Percentiles rank a stretch among this genome's conserved stretches.
Conservation (phyloP, 2,888 invertebrate species). For the Eristalis intricaria region DNA sequence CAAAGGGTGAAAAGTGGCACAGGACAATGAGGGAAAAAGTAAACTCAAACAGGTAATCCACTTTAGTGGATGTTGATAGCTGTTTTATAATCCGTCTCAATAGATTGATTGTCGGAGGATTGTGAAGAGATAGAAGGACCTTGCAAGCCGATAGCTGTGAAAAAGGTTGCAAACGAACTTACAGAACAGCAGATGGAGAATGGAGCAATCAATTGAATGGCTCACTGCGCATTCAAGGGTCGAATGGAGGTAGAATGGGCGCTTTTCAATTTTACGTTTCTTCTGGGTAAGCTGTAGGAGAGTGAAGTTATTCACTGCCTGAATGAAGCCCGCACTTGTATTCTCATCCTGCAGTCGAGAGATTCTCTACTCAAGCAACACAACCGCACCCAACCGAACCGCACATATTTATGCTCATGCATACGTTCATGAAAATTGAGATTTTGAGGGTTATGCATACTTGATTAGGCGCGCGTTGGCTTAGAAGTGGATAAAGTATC, state of each 20-base stretch:
- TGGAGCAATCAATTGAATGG: constrained; percentile 48
- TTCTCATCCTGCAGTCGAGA: not conserved
- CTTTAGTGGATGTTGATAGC: constrained; percentile 60
- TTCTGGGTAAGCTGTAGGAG: not conserved
- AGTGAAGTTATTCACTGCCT: constrained; percentile 1
- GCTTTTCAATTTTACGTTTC: constrained; percentile 10
- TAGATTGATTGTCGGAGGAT: constrained; percentile 55
- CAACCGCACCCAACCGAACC: not conserved
- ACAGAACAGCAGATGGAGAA: constrained; percentile 23
- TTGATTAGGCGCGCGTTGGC: constrained; percentile 20
- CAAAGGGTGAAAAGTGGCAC: not conserved
- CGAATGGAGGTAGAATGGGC: not conserved
- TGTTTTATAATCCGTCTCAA: constrained; percentile 62
- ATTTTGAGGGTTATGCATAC: constrained; percentile 33
- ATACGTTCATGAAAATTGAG: not conserved
- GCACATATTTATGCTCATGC: not conserved
- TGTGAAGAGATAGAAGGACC: constrained; percentile 7
- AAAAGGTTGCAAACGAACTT: constrained; percentile 27
- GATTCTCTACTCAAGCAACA: not conserved
- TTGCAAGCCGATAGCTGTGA: not conserved
- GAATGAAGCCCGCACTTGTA: not conserved
- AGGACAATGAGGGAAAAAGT: constrained; percentile 10
- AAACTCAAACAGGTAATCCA: constrained; percentile 65
- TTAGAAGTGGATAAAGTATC: not conserved
- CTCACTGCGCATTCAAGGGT: constrained; percentile 48